These are phyloP conservation scores for Montipora sp. DNA, from an alignment of 64 coral and sea anemone species.

Conservation along the genomic window DNA sequence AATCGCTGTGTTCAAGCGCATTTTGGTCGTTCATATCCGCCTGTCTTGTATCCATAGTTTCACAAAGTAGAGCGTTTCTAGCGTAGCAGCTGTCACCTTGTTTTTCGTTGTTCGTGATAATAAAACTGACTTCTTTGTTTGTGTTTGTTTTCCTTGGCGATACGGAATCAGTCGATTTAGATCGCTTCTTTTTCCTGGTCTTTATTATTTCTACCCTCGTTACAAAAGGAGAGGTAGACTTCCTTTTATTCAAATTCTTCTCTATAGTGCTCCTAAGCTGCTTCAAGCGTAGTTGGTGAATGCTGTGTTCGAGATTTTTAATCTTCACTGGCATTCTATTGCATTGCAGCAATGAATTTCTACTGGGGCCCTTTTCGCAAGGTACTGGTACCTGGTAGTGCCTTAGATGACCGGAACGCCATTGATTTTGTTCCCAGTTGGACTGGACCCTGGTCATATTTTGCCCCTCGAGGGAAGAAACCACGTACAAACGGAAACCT, in stretches of 20 bases:
- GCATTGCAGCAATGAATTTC: constrained; percentile 38
- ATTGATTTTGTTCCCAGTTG: constrained; percentile 34
- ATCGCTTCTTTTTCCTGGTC: background rate
- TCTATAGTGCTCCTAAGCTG: constrained; percentile 8
- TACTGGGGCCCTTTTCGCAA: constrained; percentile 24
- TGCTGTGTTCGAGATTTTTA: background rate
- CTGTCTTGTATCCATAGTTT: background rate
- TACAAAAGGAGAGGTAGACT: background rate
- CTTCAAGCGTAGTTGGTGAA: constrained; percentile 21
- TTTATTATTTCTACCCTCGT: constrained; percentile 36
- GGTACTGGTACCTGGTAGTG: constrained; percentile 24
- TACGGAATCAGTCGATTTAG: background rate
- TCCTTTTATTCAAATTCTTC: background rate
- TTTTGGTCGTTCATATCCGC: background rate
- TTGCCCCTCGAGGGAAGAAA: background rate
- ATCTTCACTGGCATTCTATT: constrained; percentile 38
- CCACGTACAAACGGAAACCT: background rate
- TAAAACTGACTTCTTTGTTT: background rate
- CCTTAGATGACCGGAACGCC: constrained; percentile 30
- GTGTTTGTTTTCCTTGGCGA: background rate
- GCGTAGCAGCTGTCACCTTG: background rate
- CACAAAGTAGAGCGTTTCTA: background rate
- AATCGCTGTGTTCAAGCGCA: background rate
- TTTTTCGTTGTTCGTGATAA: background rate
- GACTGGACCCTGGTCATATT: constrained; percentile 20